Evolutionary conservation across 2,113 vertebrate genomes (phyloP), one percentile per base, ranked within the genome.

Genomic region (Marmota monax): DNA sequence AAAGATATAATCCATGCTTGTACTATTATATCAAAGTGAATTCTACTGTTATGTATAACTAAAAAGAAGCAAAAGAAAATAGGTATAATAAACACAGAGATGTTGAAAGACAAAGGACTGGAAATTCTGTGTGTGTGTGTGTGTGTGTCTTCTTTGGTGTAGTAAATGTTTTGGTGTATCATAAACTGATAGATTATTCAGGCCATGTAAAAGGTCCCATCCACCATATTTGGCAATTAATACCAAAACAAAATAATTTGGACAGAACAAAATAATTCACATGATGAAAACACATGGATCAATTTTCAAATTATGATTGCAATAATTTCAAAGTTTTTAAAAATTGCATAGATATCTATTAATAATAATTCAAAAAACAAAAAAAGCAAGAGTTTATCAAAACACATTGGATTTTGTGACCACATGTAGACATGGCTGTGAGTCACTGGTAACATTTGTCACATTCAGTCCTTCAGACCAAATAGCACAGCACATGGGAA

Each of bases 401-500:
- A 83, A 94, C 92, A 84, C 17, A 32, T 7, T 92, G 29, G 22
- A 76, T 72, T 90, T 96, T 90, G 39, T 83, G 56, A 7, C 18
- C 90, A 25, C 48, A 2, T 27, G n/a, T 4, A 53, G 45, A 65
- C 20, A 22, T 61, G 86, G 48, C 23, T 70, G 0, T 90, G 77
- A 74, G 8, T 89, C 58, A 85, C 32, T 25, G 3, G 45, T 51
- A 77, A 67, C 39, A 92, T 79, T 94, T 91, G 73, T 95, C 65
- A 74, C 32, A 63, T 79, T 77, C 25, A 39, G 25, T 53, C 51
- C n/a, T 32, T 94, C 23, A 80, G 63, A 76, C 29, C 13, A 88
- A 95, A 94, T 45, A 90, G 79, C 22, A 53, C 2, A n/a, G 8
- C 67, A 76, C 84, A n/a, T 74, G 77, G 69, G 84, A 96, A 63